Base-by-base conservation (phyloP, 2,888 invertebrate species). In the Azorinus chamasolen region DNA sequence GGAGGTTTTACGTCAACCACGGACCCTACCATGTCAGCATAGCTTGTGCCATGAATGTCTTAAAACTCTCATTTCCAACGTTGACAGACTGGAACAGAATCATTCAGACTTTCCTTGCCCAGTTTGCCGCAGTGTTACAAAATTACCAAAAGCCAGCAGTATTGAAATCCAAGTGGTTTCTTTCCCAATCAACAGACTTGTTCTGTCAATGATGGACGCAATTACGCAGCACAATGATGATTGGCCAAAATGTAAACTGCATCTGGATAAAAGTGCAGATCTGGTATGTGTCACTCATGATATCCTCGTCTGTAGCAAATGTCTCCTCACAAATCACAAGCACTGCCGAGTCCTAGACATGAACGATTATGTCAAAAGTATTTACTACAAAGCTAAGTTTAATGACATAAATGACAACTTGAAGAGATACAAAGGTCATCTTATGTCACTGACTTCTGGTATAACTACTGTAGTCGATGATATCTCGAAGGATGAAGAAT, bases 141-240 rank as follows among this genome's bases (percentile, higher is more conserved):
- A 80, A 37, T 58, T 80, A 12, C 79, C 75, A 0, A 73, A 69
- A 24, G 80, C 73, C 3, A 75, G 76, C 64, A 76, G 73, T 32
- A 76, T 80, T 12, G 80, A 80, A 41, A 73, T 70, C 0, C 80
- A 80, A 39, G 76, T 80, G n/a, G 73, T 75, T 0, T 72, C 75
- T 2, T 80, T 80, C 58, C 80, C 80, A 5, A 73, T 80, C 37
- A 80, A 80, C 48, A 58, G 80, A n/a, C 70, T 80, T 37, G 76
- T 80, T n/a, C 69, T 80, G 18, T 80, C 80, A 1, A 80, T 80
- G 80, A 80, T 80, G 80, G 80, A 80, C 45, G 80, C 80, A 0
- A 76, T 80, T 14, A 76, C 75, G 14, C 76, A 76, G 25, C 80
- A 80, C 53, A 75, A 70, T 46, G 73, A 76, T 54, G 80, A 76